Evolutionary conservation across 2,888 invertebrate species (phyloP), one percentile per base, ranked within the genome.

Genomic region (Thera britannica): DNA sequence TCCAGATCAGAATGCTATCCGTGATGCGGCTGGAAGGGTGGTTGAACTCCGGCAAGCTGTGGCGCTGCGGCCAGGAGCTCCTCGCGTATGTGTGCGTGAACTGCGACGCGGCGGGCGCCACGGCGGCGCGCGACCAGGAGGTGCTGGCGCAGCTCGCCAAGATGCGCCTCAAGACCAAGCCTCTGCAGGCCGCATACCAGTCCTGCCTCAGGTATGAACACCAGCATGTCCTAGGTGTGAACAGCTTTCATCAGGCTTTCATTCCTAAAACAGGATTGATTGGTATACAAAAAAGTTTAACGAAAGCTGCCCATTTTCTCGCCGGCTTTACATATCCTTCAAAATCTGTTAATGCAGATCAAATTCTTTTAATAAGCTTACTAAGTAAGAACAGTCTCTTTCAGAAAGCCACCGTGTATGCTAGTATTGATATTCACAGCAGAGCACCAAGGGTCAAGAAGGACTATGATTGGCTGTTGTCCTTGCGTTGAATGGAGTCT

Each of bases 41-140:
- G 99, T 94, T 99, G 67, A 98, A 98, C 86, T 99, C 99, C 85
- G 98, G 98, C 70, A 99, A 99, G 94, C 91, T 98, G 63, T 97
- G 97, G 94, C 96, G 98, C 79, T 96, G 97, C 35, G 98, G 98
- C 0, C 98, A 98, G 86, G 99, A 99, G 89, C 89, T 99, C 63
- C 91, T 99, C 38, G 97, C 98, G 64, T 96, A 97, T 79, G 95
- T 99, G 75, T 99, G 98, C 86, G 96, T 97, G 78, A 99, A 99
- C 92, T 98, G 98, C 76, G 88, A 86, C 79, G 97, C 96, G 23
- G 81, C 86, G 71, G 90, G 92, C 6, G 95, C 95, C 59, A 95
- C 95, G 64, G 95, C 95, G 34, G 89, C 94, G 3, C 90, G 95
- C 67, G 97, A 97, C 89, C 95, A 95, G 77, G 95, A 95, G 82